Evolutionary conservation across 2,888 invertebrate species (phyloP), one percentile per base, ranked within the genome.

Genomic region (Ommatoiulus sabulosus): DNA sequence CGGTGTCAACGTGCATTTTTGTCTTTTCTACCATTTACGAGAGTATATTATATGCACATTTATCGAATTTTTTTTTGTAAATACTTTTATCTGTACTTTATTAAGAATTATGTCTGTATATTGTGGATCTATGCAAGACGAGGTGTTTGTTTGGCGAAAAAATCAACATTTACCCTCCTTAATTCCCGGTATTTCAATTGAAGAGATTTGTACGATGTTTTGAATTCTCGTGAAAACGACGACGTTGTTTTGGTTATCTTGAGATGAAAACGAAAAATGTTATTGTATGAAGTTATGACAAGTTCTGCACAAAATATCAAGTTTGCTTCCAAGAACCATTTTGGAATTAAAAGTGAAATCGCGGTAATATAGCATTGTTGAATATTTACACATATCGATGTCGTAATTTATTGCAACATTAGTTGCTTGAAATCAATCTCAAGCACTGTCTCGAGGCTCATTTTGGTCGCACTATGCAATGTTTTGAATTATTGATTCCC

Each of bases 81-180:
- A 72, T 72, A 72, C 72, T 72, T 72, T 72, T 72, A 72, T 72
- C 72, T 72, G 72, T 72, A 72, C 10, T 72, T 72, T 72, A 72
- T 72, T 72, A 20, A 24, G 72, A 72, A 72, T 24, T 17, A 57
- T 72, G 24, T 72, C 24, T 72, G 72, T 72, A 72, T 72, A 72
- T 72, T 72, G 72, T 72, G 72, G 24, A 72, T 24, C 72, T 72
- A 72, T 72, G 72, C 72, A 72, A 72, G 72, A 72, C 72, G n/a
- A 72, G 63, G 72, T 72, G 72, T 35, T 35, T 35, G 72, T 72
- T 24, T 72, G 72, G 72, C 72, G 24, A 72, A 72, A 57, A n/a
- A 72, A 63, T 63, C 63, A 63, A 72, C 24, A 10, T 72, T 72
- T 72, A 0, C n/a, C 72, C 72, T 72, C 35, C 2, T 35, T 35